A percentile compares a stretch with the other conserved stretches of the same genome.
Evolutionary conservation across 2,113 vertebrate species (phyloP).

Genomic region (Oceanodroma tethys): DNA sequence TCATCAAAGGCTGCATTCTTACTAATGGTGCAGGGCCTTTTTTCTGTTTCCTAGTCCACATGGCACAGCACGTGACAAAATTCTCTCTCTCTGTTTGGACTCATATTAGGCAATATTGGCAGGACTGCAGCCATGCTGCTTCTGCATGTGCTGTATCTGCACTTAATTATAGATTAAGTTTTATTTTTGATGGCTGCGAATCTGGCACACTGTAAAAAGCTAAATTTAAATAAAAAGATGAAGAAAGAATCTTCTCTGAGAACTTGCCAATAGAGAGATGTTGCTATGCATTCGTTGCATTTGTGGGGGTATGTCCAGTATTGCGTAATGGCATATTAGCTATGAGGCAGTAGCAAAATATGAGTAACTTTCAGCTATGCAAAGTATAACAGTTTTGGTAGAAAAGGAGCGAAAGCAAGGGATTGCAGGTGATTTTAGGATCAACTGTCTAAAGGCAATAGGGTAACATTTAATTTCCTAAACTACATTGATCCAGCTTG

Average conservation of each 20-base stretch:
- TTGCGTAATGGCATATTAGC: background rate
- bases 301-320: background rate
- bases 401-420: background rate
- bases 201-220: background rate
- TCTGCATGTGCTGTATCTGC: background rate
- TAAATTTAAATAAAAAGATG: background rate
- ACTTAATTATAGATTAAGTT: background rate
- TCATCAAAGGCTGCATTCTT: background rate
- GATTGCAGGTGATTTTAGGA: background rate
- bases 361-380: background rate
- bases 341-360: background rate
- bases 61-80: background rate
- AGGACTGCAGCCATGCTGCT: background rate
- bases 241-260: background rate
- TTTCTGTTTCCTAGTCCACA: background rate
- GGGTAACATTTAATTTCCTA: background rate
- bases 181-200: background rate
- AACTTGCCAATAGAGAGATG: background rate
- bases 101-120: background rate
- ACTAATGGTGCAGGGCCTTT: background rate
- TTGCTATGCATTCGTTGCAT: background rate
- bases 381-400: background rate
- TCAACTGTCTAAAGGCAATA: background rate
- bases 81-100: background rate
- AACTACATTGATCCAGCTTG: background rate